Base-by-base conservation (phyloP, 1,140 invertebrate species). In the Rhynchophorus ferrugineus region DNA sequence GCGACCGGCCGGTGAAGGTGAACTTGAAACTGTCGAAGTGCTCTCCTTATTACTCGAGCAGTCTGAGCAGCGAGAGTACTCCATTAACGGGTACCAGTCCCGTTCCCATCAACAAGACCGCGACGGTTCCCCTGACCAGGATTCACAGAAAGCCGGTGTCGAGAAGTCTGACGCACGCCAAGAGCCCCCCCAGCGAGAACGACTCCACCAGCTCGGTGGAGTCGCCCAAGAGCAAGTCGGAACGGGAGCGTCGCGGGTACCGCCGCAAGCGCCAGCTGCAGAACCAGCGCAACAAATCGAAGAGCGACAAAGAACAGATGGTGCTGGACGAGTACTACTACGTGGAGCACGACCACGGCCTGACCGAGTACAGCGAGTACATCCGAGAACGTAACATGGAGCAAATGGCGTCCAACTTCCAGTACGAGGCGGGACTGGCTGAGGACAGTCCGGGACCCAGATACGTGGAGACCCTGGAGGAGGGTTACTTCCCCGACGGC, bases 11-110 rank as follows among this genome's bases (percentile, higher is more conserved):
- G 33, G 65, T 66, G 19, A 79, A 78, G 65, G 68, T 68, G 9
- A 72, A 77, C 6, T 69, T 77, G 64, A 70, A 80, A 56, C 61
- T 82, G 24, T 74, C 80, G 3, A 79, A 80, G 62, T 82, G 80
- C 60, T 82, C 80, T 1, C 80, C 81, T 2, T 82, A 83, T 59
- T 82, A 82, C 68, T 82, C 81, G 5, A 82, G 80, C 58, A 83
- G 80, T 58, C 67, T 83, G 14, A 82, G 80, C 62, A 81, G 79
- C 0, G 80, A 82, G 54, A 80, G 80, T 24, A 80, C 80, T 1
- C 80, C 80, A 1, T 78, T 81, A 17, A 61, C 65, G 1, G 54
- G 61, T 18, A 56, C 61, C 14, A 64, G 62, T 45, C 59, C 67
- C 3, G 57, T 65, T 17, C 57, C 61, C 35, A 57, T 65, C 8